A percentile compares a stretch with the other conserved stretches of the same genome.
Conservation (phyloP, 2,113 vertebrate species). For the Micromys minutus region DNA sequence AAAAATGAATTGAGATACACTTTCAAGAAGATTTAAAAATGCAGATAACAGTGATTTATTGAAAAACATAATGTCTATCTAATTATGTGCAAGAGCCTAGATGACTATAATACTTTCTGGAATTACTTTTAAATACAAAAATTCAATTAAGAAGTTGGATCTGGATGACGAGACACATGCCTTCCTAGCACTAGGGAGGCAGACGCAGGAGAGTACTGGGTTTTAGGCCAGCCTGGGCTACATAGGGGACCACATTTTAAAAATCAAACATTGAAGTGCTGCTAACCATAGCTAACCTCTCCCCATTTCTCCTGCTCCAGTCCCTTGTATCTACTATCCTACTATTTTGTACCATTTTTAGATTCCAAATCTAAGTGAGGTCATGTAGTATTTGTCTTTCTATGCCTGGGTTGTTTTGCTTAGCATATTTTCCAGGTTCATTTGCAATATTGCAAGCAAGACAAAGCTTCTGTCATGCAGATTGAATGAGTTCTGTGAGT, state of each 20-base stretch:
- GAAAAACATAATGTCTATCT: constrained; percentile 56
- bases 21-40: constrained; percentile 20
- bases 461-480: not conserved
- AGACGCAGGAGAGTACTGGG: not conserved
- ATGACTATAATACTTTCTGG: constrained; percentile 47
- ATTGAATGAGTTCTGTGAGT: not conserved
- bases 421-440: not conserved
- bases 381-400: not conserved
- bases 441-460: not conserved
- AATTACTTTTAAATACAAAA: constrained; percentile 46
- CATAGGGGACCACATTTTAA: not conserved
- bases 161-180: not conserved
- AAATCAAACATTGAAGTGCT: not conserved
- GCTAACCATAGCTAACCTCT: not conserved
- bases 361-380: not conserved
- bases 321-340: not conserved
- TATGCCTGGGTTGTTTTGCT: not conserved
- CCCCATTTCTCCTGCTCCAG: not conserved
- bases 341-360: not conserved
- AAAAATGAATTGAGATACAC: constrained; percentile 54
- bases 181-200: not conserved
- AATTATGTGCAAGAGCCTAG: constrained; percentile 46
- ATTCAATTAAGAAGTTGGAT: constrained; percentile 11
- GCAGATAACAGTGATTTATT: constrained; percentile 57
- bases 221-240: not conserved